phyloP scores from a whole-genome alignment of 2,113 vertebrate species.

The Colius striatus region DNA sequence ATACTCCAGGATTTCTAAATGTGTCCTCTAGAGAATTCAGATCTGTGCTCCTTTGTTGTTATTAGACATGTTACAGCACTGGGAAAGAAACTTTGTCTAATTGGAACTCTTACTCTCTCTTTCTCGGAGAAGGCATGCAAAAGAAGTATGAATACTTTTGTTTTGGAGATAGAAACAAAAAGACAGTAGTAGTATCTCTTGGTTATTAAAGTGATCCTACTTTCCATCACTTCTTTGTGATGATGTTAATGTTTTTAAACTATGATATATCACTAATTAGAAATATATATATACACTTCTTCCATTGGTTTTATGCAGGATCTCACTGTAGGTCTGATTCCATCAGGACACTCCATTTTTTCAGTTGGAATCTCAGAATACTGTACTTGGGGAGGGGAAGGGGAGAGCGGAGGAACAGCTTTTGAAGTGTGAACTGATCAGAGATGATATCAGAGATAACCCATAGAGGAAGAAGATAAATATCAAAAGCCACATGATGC shows the following conservation, averaged over 20 bases:
- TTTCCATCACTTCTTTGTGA: not conserved
- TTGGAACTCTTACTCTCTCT: not conserved
- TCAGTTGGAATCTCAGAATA: not conserved
- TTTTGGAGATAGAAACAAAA: not conserved
- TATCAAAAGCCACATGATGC: not conserved
- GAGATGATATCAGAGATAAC: not conserved
- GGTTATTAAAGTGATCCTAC: not conserved
- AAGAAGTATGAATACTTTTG: not conserved
- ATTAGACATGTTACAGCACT: not conserved
- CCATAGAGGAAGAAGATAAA: not conserved
- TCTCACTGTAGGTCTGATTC: not conserved
- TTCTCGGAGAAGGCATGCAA: not conserved
- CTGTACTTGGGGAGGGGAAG: not conserved
- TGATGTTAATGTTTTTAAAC: not conserved
- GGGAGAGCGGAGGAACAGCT: not conserved
- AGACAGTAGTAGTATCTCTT: not conserved
- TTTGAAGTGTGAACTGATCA: not conserved
- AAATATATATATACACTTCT: not conserved
- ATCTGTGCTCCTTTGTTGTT: not conserved
- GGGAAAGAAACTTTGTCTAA: not conserved
- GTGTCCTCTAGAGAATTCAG: not conserved
- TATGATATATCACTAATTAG: not conserved
- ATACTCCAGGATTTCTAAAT: not conserved
- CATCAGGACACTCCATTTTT: not conserved
- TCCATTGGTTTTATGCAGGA: not conserved